Evolutionary conservation across 2,113 vertebrate species (phyloP).

Genomic region (Anseranas semipalmata): DNA sequence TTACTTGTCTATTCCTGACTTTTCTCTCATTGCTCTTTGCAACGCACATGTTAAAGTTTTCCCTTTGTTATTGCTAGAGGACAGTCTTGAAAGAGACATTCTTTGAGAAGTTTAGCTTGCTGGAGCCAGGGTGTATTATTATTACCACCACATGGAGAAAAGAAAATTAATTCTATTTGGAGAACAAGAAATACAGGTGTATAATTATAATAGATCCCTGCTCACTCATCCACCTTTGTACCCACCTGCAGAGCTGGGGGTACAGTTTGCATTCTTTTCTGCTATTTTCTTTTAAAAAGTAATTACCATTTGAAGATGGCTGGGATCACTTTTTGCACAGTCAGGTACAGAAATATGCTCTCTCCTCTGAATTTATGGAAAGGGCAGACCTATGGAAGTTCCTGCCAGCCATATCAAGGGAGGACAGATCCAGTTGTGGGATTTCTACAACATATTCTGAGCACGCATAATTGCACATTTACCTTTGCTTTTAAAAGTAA

Average conservation of each 20-base stretch:
- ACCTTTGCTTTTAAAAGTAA: neutral
- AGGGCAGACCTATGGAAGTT: neutral
- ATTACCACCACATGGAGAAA: constrained; percentile 19
- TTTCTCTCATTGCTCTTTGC: neutral
- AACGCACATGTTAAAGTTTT: constrained; percentile 9
- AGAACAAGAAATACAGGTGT: constrained; percentile 56
- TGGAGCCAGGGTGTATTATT: constrained; percentile 28
- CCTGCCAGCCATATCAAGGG: neutral
- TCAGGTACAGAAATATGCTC: neutral
- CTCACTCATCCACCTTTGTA: neutral
- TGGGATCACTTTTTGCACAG: neutral
- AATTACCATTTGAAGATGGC: neutral
- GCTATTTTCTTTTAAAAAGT: constrained; percentile 6
- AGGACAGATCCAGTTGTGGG: neutral
- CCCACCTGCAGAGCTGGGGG: neutral
- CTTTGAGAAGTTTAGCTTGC: neutral
- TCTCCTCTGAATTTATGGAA: neutral
- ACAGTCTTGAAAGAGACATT: constrained; percentile 23
- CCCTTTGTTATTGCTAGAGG: constrained; percentile 43
- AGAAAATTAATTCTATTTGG: constrained; percentile 49
- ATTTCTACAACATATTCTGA: neutral
- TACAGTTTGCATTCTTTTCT: constrained; percentile 19
- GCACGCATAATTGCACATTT: neutral
- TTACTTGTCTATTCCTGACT: constrained; percentile 2
- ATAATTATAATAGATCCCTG: constrained; percentile 22